Percentiles rank a stretch among this genome's conserved stretches.
These are phyloP conservation scores for Meda fulgida DNA, from an alignment of 2,797 vertebrate genomes.

Conservation along the genomic window DNA sequence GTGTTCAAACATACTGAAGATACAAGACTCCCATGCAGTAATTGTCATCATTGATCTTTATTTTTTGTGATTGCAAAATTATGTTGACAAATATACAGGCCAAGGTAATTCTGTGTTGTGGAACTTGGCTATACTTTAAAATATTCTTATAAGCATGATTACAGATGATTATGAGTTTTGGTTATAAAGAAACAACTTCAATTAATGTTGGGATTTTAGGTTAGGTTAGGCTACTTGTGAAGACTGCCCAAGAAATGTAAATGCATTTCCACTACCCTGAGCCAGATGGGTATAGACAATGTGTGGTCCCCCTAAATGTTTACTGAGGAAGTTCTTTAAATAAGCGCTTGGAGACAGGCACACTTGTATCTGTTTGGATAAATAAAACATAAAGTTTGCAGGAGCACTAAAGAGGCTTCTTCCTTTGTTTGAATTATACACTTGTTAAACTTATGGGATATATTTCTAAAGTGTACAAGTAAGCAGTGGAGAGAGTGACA, in stretches of 20 bases:
- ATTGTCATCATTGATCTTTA: background rate
- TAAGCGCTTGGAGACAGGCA: slow-evolving; percentile 50
- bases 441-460: slow-evolving; percentile 23
- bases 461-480: background rate
- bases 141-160: background rate
- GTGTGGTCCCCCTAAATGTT: slow-evolving; percentile 58
- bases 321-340: slow-evolving; percentile 57
- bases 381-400: slow-evolving; percentile 40
- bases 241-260: slow-evolving; percentile 43
- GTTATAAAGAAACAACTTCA: background rate
- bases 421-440: slow-evolving; percentile 27
- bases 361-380: slow-evolving; percentile 50
- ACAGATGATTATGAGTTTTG: background rate
- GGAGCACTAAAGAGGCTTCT: slow-evolving; percentile 19
- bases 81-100: background rate
- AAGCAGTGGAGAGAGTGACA: slow-evolving; percentile 6
- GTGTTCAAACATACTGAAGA: slow-evolving; percentile 12
- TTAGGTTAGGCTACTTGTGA: slow-evolving; percentile 37
- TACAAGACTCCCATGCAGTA: background rate
- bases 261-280: slow-evolving; percentile 10
- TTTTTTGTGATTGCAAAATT: background rate
- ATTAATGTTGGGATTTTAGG: slow-evolving; percentile 11
- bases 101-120: background rate
- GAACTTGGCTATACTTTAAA: background rate
- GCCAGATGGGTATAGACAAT: slow-evolving; percentile 54